Evolutionary conservation across 37 sponge, comb jelly and placozoan genomes (phyloP).

Genomic region (Dysidea cf. avara): DNA sequence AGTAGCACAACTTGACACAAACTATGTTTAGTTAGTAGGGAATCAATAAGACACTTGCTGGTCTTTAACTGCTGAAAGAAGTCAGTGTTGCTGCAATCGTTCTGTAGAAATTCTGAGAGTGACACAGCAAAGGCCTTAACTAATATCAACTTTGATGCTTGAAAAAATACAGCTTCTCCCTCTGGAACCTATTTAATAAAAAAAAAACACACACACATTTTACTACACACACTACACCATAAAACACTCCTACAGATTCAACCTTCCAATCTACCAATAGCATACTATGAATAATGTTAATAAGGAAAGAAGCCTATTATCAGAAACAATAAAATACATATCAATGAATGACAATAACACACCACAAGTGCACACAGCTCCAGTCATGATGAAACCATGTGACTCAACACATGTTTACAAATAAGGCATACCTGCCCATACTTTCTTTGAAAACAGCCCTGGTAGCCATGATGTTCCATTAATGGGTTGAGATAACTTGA

Average conservation of each 20-base stretch:
- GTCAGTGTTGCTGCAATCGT: slow-evolving; percentile 17
- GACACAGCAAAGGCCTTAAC: slow-evolving; percentile 21
- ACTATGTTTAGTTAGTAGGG: slow-evolving; percentile 41
- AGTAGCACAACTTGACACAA: slow-evolving; percentile 44
- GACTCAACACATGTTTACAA: too few relatives aligned
- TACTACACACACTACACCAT: too few relatives aligned
- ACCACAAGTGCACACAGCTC: background rate
- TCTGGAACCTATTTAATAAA: slow-evolving; percentile 53
- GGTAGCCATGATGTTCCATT: slow-evolving; percentile 63
- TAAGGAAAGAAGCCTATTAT: too few relatives aligned
- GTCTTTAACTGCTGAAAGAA: slow-evolving; percentile 9
- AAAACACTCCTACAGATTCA: too few relatives aligned
- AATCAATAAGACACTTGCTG: slow-evolving; percentile 18
- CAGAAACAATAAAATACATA: too few relatives aligned
- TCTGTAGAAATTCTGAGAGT: slow-evolving; percentile 48
- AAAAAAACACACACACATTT: too few relatives aligned
- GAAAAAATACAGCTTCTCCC: slow-evolving; percentile 75
- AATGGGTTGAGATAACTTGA: slow-evolving; percentile 54
- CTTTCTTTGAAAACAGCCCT: slow-evolving; percentile 53
- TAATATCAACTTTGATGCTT: slow-evolving; percentile 41
- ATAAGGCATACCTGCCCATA: slow-evolving; percentile 56
- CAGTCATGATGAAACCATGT: too few relatives aligned
- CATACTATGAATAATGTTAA: too few relatives aligned
- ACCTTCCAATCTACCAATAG: too few relatives aligned
- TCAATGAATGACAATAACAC: background rate